A percentile compares a stretch with the other conserved stretches of the same genome.
Evolutionary conservation across 2,888 invertebrate genomes (phyloP).

Genomic region (Latrodectus elegans): DNA sequence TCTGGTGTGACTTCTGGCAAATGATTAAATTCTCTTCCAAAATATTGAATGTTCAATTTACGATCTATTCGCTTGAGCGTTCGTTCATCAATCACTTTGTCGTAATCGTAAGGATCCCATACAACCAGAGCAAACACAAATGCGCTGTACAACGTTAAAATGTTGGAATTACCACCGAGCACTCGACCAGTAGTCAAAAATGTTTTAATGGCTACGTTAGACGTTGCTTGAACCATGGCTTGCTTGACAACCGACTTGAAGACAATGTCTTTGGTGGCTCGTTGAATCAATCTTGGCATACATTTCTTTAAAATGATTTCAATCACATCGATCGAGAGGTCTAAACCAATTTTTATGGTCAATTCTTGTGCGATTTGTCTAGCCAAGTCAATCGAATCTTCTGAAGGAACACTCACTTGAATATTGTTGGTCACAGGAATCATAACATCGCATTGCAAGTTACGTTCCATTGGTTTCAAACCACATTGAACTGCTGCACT

Average conservation of each 20-base stretch:
- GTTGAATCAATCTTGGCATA: not conserved
- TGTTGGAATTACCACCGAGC: not conserved
- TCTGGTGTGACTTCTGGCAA: not conserved
- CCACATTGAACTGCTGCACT: not conserved
- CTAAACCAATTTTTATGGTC: not conserved
- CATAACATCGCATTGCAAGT: not conserved
- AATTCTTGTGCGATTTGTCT: not conserved
- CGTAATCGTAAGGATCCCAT: constrained; percentile 8
- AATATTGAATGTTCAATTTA: not conserved
- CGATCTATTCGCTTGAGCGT: not conserved
- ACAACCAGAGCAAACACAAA: not conserved
- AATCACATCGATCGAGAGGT: not conserved
- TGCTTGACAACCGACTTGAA: not conserved
- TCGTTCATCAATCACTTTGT: not conserved
- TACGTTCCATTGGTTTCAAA: not conserved
- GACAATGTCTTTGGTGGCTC: not conserved
- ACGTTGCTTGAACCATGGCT: not conserved
- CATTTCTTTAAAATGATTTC: not conserved
- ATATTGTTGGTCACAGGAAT: not conserved
- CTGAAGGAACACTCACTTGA: not conserved
- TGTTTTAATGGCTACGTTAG: too few relatives aligned
- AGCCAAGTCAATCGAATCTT: not conserved
- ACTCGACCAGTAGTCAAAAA: not conserved
- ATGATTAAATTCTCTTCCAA: not conserved
- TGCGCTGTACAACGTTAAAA: not conserved